Evolutionary conservation across 2,113 vertebrate species (phyloP), one percentile per base, ranked within the genome.

Genomic region (Morone chrysops): DNA sequence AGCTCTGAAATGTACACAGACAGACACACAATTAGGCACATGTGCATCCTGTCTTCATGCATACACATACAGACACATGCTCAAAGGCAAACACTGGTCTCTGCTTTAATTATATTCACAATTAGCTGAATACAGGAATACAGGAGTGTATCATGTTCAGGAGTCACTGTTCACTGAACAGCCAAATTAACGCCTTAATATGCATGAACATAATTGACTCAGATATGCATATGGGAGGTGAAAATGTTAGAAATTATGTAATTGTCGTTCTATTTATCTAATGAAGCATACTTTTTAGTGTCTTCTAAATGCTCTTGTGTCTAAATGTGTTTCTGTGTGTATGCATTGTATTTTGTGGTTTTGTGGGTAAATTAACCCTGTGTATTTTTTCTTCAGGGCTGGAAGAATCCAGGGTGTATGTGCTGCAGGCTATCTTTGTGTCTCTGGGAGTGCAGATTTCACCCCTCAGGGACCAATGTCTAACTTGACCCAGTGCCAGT

Each of bases 341-440:
- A 6, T 47, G 38, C 41, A 47, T 20, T 70, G 48, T 47, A 14
- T 61, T 9, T 20, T 51, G 7, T 61, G 20, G 22, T 56, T 50
- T 71, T 63, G 11, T 63, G 20, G 16, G 14, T 61, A 1, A 60
- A 51, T 5, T 56, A 61, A 62, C 38, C 0, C 4, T 14, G 8
- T 79, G 10, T 53, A 9, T 84, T 9, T 77, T 80, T 70, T 80
- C 59, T 51, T 81, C 84, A 99, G 97, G 91, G 91, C 73, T 0
- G 97, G 97, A 1, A 95, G 65, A 70, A 91, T 98, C 56, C 92
- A 95, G 84, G 97, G 96, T 0, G 75, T 59, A 14, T 99, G 98
- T 89, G 96, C 97, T 68, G 96, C 96, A 43, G 98, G 97, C 0
- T 97, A 95, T 72, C 90, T 98, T 89, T 99, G 97, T 88, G 45